Evolutionary conservation across 2,888 invertebrate species (phyloP).

Genomic region (Gandaritis pyraliata): DNA sequence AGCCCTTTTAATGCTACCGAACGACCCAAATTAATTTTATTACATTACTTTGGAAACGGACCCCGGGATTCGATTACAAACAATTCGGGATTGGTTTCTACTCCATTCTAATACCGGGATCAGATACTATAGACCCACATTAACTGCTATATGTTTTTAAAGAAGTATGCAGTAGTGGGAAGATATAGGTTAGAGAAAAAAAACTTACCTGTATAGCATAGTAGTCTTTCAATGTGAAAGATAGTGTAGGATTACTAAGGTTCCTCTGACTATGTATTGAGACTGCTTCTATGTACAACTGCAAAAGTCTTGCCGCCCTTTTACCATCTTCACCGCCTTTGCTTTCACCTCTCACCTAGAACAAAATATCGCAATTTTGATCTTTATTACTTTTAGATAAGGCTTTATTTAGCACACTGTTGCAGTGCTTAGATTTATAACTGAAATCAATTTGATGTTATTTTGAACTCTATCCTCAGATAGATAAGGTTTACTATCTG

Average conservation of each 20-base stretch:
- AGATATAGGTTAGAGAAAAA: no score
- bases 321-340: conserved; percentile 82
- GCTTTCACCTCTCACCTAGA: conserved; percentile 86
- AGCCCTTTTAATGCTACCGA: no score
- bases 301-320: conserved; percentile 85
- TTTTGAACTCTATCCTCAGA: not conserved
- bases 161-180: no score
- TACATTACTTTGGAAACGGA: no score
- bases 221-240: conserved; percentile 90
- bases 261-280: conserved; percentile 90
- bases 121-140: no score
- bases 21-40: no score
- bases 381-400: not conserved
- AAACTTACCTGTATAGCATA: conserved; percentile 87
- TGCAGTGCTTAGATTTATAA: not conserved
- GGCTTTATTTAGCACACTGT: not conserved
- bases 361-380: conserved; percentile 6
- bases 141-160: no score
- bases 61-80: no score
- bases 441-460: not conserved
- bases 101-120: no score
- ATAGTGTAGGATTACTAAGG: conserved; percentile 81
- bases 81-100: no score
- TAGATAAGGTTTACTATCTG: not conserved
- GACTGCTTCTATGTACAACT: conserved; percentile 92